Base-by-base conservation (phyloP, 1,140 invertebrate species). In the Polypedilum vanderplanki region DNA sequence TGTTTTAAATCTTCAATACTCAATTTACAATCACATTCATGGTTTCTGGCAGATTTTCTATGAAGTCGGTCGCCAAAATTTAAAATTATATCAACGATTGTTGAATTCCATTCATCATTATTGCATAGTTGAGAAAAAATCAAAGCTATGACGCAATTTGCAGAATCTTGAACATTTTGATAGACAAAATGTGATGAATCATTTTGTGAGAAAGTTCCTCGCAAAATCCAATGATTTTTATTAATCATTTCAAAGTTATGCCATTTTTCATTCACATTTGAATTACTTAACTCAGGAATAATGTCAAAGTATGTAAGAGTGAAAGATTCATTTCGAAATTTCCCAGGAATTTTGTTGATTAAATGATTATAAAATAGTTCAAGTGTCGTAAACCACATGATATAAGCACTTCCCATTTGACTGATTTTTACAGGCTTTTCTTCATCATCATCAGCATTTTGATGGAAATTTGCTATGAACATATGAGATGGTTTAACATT, bases 21-120 rank as follows among this genome's bases (percentile, higher is more conserved):
- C 77, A 81, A 76, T 74, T 41, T 57, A 9, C 12, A 77, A 22
- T 78, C 40, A 40, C 9, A 7, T 18, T 4, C 3, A 41, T 12
- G 40, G 80, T 81, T 0, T 76, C 70, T 0, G 73, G 24, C 1
- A 4, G 84, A 83, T 76, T 82, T 79, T 0, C 83, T 85, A 75
- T 83, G 83, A 4, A 86, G 78, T 1, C 85, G 77, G 78, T 87
- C 85, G 0, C 85, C 85, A 64, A 86, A 86, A 76, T 83, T 83
- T 5, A 86, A 76, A 64, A 86, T 83, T 7, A 80, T 81, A 77
- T 86, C 85, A 0, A 86, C 74, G 0, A 85, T 79, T 1, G 79
- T 67, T 5, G 80, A 77, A 76, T 82, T 84, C 81, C 85, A 86
- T 64, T 79, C 79, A 9, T 75, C 76, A 17, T 80, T 73, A n/a